These are phyloP conservation scores for Baryphthengus martii DNA, from an alignment of 2,113 vertebrate genomes.

Conservation along the genomic window DNA sequence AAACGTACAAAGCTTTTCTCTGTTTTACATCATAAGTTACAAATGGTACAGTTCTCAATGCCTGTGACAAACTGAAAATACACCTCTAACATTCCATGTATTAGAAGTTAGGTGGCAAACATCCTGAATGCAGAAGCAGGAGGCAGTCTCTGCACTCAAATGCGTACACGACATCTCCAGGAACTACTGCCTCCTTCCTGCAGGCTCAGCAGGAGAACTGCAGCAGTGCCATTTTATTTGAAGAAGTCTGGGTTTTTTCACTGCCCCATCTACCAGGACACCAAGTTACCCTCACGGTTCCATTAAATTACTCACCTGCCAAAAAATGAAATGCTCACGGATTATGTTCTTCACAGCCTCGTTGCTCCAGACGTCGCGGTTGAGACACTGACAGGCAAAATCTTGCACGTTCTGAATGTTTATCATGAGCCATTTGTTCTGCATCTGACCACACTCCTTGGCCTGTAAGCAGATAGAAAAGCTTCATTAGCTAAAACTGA, in stretches of 20 bases:
- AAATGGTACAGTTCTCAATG: background rate
- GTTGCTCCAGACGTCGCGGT: conserved; percentile 97
- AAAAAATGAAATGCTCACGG: conserved; percentile 97
- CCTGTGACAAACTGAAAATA: background rate
- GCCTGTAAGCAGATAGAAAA: conserved; percentile 77
- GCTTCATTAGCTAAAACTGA: background rate
- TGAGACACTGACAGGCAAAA: conserved; percentile 97
- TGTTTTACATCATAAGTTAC: background rate
- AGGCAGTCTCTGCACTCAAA: background rate
- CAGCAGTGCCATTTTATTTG: background rate
- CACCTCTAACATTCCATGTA: accelerated
- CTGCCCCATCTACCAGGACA: background rate
- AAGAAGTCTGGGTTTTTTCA: accelerated
- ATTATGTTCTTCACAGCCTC: conserved; percentile 95
- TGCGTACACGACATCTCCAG: background rate
- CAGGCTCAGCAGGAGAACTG: background rate
- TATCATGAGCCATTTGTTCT: conserved; percentile 99
- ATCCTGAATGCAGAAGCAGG: background rate
- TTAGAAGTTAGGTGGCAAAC: accelerated
- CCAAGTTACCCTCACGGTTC: background rate
- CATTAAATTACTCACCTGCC: conserved; percentile 82
- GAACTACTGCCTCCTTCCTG: background rate
- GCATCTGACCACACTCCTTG: conserved; percentile 95
- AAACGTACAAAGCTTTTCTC: background rate
- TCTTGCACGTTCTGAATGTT: conserved; percentile 99